phyloP scores from a whole-genome alignment of 2,888 invertebrate species.

The Phyllotreta cruciferae region DNA sequence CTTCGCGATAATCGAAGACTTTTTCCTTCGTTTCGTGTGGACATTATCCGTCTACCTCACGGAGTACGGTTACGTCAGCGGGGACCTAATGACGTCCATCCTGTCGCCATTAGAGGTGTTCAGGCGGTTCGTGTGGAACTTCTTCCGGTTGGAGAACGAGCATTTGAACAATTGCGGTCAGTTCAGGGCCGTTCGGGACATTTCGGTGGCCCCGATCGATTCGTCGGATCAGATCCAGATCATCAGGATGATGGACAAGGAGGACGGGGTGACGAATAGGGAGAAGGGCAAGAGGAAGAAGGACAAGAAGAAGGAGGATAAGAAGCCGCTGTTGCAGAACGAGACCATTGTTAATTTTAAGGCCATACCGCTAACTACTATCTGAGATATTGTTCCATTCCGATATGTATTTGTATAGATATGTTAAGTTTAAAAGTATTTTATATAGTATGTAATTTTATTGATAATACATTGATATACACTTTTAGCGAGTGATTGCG shows the following conservation, averaged over 20 bases:
- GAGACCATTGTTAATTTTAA: slow-evolving; percentile 54
- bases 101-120: slow-evolving; percentile 74
- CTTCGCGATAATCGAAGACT: slow-evolving; percentile 82
- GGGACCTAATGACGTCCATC: slow-evolving; percentile 72
- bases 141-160: slow-evolving; percentile 88
- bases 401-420: background rate
- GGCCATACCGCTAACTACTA: slow-evolving; percentile 49
- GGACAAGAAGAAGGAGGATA: slow-evolving; percentile 59
- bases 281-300: slow-evolving; percentile 51
- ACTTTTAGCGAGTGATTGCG: too few relatives aligned
- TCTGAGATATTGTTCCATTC: slow-evolving; percentile 42
- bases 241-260: slow-evolving; percentile 78
- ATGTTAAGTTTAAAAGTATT: too few relatives aligned
- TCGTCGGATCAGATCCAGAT: slow-evolving; percentile 76
- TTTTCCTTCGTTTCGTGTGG: slow-evolving; percentile 81
- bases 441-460: too few relatives aligned
- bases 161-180: slow-evolving; percentile 90
- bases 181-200: slow-evolving; percentile 87
- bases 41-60: slow-evolving; percentile 74
- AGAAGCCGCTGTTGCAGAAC: slow-evolving; percentile 59
- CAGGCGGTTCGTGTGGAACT: slow-evolving; percentile 83
- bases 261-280: slow-evolving; percentile 70
- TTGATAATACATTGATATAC: too few relatives aligned
- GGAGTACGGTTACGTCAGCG: slow-evolving; percentile 68
- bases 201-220: slow-evolving; percentile 79